Base-by-base conservation (phyloP, 1,140 invertebrate genomes). In the Agrypnia vestita region DNA sequence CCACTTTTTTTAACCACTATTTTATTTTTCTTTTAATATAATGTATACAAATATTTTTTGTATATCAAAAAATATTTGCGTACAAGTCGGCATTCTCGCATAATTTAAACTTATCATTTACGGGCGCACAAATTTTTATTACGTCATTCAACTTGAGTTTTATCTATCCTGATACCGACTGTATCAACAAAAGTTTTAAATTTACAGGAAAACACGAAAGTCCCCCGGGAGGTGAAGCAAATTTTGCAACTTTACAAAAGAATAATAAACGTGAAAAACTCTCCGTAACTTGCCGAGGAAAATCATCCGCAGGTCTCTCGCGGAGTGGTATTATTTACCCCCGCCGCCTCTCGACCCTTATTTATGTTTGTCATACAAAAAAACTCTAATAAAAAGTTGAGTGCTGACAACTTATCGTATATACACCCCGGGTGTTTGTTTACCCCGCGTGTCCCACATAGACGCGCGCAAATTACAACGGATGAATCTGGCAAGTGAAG, bases 321-420 rank as follows among this genome's bases (percentile, higher is more conserved):
- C 49, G 69, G 12, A 72, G 49, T 55, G 69, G 47, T 35, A 25
- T 72, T 73, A 73, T 73, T 56, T 71, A 51, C 80, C 76, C 78
- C 71, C 53, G 67, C 44, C 53, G 75, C 64, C 67, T 47, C 49
- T 74, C 80, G 62, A 78, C 76, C 80, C 72, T 78, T 81, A 81
- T 81, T 81, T 81, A 81, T 81, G 72, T 81, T 81, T 78, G 75
- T 62, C 76, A 78, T 72, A 77, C 75, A 81, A 81, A 81, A 77
- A 78, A 77, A 72, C 44, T 64, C 53, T 76, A 81, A 78, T 81
- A 81, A 81, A 81, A 81, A 81, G 76, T 78, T 75, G 80, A 81
- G 80, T 81, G 80, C 80, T 78, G 76, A 78, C 76, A 81, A 78
- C 80, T 81, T 81, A 81, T 81, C 56, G 69, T 81, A 81, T 35